phyloP scores from a whole-genome alignment of 2,113 vertebrate species.

The Riparia riparia region DNA sequence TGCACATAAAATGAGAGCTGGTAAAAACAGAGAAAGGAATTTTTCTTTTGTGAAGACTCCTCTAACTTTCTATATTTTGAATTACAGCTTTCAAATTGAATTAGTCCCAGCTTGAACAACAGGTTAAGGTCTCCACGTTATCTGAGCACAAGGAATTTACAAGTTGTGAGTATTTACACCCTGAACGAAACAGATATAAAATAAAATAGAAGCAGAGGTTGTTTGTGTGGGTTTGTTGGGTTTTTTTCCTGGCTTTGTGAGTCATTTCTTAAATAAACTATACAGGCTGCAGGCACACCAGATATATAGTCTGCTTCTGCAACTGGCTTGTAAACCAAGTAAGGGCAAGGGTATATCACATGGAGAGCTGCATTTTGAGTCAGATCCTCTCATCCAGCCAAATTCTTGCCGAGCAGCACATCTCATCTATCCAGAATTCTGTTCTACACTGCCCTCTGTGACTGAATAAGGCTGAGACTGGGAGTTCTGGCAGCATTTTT shows the following conservation, averaged over 20 bases:
- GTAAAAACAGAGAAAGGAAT: not conserved
- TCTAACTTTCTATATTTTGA: not conserved
- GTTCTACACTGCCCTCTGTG: not conserved
- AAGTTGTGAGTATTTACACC: not conserved
- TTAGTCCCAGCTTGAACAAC: not conserved
- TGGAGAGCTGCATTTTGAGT: not conserved
- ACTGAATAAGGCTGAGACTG: not conserved
- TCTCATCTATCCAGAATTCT: not conserved
- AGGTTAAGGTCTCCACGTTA: not conserved
- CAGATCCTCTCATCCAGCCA: not conserved
- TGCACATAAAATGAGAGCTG: not conserved
- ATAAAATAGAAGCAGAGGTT: not conserved
- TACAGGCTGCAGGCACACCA: not conserved
- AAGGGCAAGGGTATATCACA: not conserved
- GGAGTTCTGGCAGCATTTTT: not conserved
- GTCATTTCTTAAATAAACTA: constrained; percentile 4
- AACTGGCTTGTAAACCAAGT: not conserved
- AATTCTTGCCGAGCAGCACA: not conserved
- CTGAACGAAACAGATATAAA: not conserved
- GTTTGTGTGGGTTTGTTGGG: too few relatives aligned
- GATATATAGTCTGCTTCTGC: not conserved
- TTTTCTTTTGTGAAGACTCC: not conserved
- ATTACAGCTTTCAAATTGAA: not conserved
- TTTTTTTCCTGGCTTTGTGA: not conserved
- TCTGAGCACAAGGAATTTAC: not conserved